Evolutionary conservation across 2,888 invertebrate species (phyloP).

Genomic region (Dynastes grantii): DNA sequence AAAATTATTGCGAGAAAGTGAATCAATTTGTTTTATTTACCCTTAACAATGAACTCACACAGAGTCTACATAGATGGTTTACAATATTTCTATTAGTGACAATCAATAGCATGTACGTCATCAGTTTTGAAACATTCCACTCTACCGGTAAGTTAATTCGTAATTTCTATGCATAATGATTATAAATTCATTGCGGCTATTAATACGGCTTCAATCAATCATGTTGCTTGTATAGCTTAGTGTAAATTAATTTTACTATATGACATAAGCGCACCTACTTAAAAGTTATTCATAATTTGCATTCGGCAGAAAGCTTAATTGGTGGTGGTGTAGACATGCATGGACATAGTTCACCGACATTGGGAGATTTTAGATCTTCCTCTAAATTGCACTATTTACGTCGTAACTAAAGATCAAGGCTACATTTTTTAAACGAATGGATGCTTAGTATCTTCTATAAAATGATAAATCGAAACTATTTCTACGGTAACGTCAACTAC

Average conservation of each 20-base stretch:
- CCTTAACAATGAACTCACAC: too few species aligned
- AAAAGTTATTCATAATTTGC: neutral
- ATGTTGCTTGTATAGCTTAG: constrained; percentile 12
- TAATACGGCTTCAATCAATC: constrained; percentile 4
- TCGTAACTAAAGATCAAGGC: too few species aligned
- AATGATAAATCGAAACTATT: neutral
- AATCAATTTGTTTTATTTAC: too few species aligned
- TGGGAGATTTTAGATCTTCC: too few species aligned
- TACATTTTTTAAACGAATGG: neutral
- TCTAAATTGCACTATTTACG: too few species aligned
- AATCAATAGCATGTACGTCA: neutral
- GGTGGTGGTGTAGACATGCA: too few species aligned
- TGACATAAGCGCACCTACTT: neutral
- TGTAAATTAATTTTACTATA: constrained; percentile 6
- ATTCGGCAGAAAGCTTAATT: neutral
- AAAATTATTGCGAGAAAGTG: too few species aligned
- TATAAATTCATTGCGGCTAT: neutral
- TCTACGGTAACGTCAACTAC: too few species aligned
- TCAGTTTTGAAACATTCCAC: neutral
- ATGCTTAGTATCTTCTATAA: neutral
- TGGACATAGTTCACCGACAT: too few species aligned
- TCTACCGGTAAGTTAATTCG: neutral
- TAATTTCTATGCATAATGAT: constrained; percentile 4
- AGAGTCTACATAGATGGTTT: too few species aligned
- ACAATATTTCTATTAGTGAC: neutral